phyloP scores from a whole-genome alignment of 2,113 vertebrate species.

The Sula dactylatra region DNA sequence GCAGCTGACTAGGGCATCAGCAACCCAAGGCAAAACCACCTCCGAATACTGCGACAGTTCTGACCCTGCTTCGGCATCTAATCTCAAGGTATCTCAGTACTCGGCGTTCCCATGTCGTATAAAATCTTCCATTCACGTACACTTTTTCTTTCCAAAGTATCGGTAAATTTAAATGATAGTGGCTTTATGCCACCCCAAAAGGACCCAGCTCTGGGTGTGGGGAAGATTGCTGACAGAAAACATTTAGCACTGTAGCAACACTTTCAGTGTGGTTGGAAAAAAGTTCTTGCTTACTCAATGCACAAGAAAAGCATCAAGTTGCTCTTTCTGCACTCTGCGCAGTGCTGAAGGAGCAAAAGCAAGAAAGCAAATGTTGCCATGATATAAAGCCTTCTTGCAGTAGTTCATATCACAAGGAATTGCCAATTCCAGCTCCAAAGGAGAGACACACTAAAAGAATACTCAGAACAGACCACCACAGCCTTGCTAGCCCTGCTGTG shows the following conservation, averaged over 20 bases:
- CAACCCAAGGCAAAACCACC: background rate
- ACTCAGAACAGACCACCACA: background rate
- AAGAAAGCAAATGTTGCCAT: background rate
- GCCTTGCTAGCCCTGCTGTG: background rate
- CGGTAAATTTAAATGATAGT: fast-evolving
- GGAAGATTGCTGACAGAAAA: background rate
- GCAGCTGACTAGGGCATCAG: background rate
- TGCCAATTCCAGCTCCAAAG: background rate
- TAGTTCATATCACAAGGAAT: background rate
- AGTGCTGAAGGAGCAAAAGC: background rate
- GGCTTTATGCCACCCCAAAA: background rate
- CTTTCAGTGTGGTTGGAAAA: background rate
- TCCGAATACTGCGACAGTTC: background rate
- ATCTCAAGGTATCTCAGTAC: background rate
- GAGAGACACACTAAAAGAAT: fast-evolving
- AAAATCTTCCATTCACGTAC: fast-evolving
- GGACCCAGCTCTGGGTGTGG: background rate
- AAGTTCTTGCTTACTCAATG: background rate
- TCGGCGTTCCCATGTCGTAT: fast-evolving
- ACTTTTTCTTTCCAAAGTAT: background rate
- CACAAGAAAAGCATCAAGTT: background rate
- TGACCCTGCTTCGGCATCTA: background rate
- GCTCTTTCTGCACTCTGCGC: background rate
- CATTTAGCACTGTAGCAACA: background rate
- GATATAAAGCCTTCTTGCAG: fast-evolving